A percentile compares a stretch with the other conserved stretches of the same genome.
Evolutionary conservation across 2,888 invertebrate genomes (phyloP).

Genomic region (Erebia palarica): DNA sequence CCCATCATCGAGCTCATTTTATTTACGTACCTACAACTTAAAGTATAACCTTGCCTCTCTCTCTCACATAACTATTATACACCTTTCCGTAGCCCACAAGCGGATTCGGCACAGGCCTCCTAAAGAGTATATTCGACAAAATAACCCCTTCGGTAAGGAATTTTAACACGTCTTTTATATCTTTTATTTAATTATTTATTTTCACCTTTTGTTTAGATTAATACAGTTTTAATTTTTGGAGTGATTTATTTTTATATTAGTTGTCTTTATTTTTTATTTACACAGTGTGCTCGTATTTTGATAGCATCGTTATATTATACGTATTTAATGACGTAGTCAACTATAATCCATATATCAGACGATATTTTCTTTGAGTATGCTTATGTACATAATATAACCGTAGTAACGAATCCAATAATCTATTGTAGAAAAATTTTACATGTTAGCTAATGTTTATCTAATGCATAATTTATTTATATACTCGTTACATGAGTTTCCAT

Average conservation of each 20-base stretch:
- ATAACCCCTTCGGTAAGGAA: constrained; percentile 84
- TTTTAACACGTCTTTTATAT: constrained; percentile 80
- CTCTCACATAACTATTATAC: constrained; percentile 82
- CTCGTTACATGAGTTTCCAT: constrained; percentile 25
- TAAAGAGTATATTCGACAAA: constrained; percentile 84
- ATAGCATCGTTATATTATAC: constrained; percentile 65
- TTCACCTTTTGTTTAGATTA: constrained; percentile 68
- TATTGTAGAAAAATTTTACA: constrained; percentile 57
- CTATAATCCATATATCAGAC: constrained; percentile 68
- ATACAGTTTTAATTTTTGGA: constrained; percentile 62
- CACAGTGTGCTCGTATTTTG: constrained; percentile 79
- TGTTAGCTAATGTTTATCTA: constrained; percentile 46
- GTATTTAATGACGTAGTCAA: constrained; percentile 65
- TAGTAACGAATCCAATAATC: constrained; percentile 60
- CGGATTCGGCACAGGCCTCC: constrained; percentile 83
- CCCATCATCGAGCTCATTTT: constrained; percentile 68
- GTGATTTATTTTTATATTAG: constrained; percentile 66
- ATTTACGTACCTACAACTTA: constrained; percentile 65
- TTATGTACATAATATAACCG: constrained; percentile 68
- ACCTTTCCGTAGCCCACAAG: constrained; percentile 82
- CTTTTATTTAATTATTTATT: constrained; percentile 60
- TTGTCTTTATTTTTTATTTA: constrained; percentile 57
- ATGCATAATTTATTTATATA: constrained; percentile 28
- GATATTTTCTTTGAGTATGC: constrained; percentile 76
- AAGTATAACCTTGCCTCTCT: constrained; percentile 71